phyloP scores from a whole-genome alignment of 2,113 vertebrate genomes.

The Willisornis vidua region DNA sequence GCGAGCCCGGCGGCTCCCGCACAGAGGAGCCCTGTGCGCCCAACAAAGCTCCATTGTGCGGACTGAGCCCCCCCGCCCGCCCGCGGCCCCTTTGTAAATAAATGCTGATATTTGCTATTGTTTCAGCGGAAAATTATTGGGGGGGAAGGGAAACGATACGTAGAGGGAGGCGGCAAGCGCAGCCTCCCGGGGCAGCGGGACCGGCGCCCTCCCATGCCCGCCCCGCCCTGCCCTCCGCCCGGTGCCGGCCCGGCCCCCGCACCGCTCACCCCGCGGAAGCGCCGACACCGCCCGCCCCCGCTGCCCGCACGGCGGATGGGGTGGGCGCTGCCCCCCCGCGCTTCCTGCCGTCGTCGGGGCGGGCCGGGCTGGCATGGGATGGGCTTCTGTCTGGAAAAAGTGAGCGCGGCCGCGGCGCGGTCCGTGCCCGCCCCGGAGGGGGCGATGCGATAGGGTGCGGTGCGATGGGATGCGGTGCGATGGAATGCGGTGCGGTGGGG shows the following conservation, averaged over 20 bases:
- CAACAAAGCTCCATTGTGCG: conserved; percentile 33
- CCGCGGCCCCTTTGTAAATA: not conserved
- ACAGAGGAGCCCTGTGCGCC: not conserved
- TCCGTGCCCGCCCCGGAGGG: too few relatives aligned
- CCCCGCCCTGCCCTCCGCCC: not conserved
- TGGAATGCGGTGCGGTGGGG: too few relatives aligned
- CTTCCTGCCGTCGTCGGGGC: too few relatives aligned
- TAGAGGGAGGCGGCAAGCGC: not conserved
- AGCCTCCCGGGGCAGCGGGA: not conserved
- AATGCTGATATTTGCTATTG: conserved; percentile 19
- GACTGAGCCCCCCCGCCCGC: not conserved
- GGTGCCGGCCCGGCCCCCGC: not conserved
- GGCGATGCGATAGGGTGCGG: too few relatives aligned
- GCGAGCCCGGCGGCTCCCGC: not conserved
- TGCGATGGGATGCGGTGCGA: too few relatives aligned
- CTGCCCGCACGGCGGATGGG: not conserved
- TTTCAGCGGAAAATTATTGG: not conserved
- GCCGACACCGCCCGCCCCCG: not conserved
- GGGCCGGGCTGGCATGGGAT: too few relatives aligned
- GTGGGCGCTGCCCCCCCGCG: not conserved
- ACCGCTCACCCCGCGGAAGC: conserved; percentile 27
- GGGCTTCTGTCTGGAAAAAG: too few relatives aligned
- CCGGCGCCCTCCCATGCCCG: not conserved
- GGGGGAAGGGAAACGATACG: too few relatives aligned
- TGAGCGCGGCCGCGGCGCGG: too few relatives aligned